A percentile compares a stretch with the other conserved stretches of the same genome.
phyloP scores from a whole-genome alignment of 64 coral and sea anemone genomes.

The Stylophora pistillata region DNA sequence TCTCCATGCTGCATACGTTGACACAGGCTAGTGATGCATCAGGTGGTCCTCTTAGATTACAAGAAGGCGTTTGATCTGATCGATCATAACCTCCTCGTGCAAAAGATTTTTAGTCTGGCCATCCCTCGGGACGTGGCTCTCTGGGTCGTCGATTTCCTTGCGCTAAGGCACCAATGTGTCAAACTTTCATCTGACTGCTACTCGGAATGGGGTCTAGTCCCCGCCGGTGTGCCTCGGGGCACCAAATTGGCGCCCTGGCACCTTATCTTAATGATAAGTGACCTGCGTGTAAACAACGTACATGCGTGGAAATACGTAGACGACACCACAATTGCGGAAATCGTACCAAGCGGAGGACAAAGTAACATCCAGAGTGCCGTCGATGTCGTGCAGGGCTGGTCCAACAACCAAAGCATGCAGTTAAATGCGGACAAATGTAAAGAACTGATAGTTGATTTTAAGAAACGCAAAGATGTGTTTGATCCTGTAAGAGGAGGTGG shows the following conservation, averaged over 20 bases:
- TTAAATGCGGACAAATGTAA: slow-evolving; percentile 54
- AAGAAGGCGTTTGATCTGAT: too few species aligned
- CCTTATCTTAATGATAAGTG: slow-evolving; percentile 33
- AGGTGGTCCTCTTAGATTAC: too few species aligned
- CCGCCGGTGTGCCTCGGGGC: slow-evolving; percentile 43
- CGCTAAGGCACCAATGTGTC: slow-evolving; percentile 38
- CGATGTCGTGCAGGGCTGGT: slow-evolving; percentile 32
- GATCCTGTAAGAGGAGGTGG: slow-evolving; percentile 15
- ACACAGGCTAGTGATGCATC: too few species aligned
- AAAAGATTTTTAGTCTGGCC: too few species aligned
- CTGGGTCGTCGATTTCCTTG: slow-evolving; percentile 10
- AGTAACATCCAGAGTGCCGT: slow-evolving; percentile 12
- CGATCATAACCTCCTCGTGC: too few species aligned
- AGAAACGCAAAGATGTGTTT: slow-evolving; percentile 48
- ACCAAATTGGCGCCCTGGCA: slow-evolving; percentile 37
- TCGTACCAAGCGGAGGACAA: background rate
- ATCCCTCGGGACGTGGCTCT: too few species aligned
- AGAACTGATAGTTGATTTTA: slow-evolving; percentile 49
- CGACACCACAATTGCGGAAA: slow-evolving; percentile 41
- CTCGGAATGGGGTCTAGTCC: slow-evolving; percentile 52
- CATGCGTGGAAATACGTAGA: slow-evolving; percentile 43
- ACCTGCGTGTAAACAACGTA: background rate
- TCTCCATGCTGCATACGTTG: too few species aligned
- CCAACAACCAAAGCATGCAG: slow-evolving; percentile 13
- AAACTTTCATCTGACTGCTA: slow-evolving; percentile 37